Percentiles rank a stretch among this genome's conserved stretches.
These are phyloP conservation scores for Melanotaenia nigrans DNA, from an alignment of 2,797 vertebrate species.

Conservation along the genomic window DNA sequence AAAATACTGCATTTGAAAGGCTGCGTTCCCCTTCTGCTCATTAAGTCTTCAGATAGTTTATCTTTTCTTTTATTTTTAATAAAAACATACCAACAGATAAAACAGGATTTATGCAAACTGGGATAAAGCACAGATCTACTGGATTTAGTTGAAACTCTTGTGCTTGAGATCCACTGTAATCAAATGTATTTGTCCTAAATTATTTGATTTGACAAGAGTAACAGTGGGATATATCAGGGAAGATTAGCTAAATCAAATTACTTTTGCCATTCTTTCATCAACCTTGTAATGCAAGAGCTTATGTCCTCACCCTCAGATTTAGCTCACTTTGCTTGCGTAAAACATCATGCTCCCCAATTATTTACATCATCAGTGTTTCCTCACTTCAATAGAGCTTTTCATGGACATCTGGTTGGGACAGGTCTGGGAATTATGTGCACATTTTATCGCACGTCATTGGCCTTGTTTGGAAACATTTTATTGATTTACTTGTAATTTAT, in stretches of 20 bases:
- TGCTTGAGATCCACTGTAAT: not conserved
- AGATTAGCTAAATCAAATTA: not conserved
- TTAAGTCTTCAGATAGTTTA: not conserved
- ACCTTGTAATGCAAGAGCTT: not conserved
- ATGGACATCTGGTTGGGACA: slow-evolving; percentile 12
- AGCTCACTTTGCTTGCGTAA: slow-evolving; percentile 2
- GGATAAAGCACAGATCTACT: not conserved
- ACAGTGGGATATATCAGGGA: not conserved
- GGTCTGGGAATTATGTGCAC: slow-evolving; percentile 2
- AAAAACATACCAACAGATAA: not conserved
- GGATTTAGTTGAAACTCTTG: not conserved
- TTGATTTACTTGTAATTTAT: slow-evolving; percentile 7
- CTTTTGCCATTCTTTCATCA: not conserved
- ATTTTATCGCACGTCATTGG: not conserved
- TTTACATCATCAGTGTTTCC: slow-evolving; percentile 32
- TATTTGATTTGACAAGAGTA: slow-evolving; percentile 4
- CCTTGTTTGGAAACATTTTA: not conserved
- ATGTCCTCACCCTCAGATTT: not conserved
- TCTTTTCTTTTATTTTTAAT: not conserved
- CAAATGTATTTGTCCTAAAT: slow-evolving; percentile 1
- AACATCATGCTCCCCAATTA: slow-evolving; percentile 10
- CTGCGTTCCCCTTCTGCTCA: not conserved
- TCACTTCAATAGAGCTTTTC: slow-evolving; percentile 42
- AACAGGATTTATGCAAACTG: not conserved
- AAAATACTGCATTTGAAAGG: not conserved